Evolutionary conservation across 1,140 invertebrate genomes (phyloP), one percentile per base, ranked within the genome.

Genomic region (Meloidogyne exigua): DNA sequence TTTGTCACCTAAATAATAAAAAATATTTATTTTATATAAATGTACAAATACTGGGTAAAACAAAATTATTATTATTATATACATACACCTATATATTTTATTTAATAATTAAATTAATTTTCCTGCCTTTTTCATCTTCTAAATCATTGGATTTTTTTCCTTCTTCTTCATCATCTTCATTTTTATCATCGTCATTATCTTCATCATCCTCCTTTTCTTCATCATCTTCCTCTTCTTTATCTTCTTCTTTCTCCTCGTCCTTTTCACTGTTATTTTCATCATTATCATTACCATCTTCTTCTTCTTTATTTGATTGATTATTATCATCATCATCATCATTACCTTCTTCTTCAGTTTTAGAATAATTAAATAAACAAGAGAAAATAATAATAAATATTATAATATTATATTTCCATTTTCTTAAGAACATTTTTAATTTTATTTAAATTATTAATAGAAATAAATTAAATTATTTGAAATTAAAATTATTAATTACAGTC

Each of bases 281-380:
- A 9, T 36, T 15, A 11, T 75, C 66, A 28, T 32, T 21, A 21
- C 25, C 62, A 2, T 23, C 66, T 21, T n/a, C 73, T n/a, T 36
- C 69, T 25, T 21, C 73, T 15, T 32, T 32, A 32, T 32, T 32
- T 32, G 28, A 32, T 32, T 32, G 3, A 7, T 39, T 39, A 9
- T 39, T 10, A 15, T 72, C 21, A 21, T 28, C 64, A 18, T 32
- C 11, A 0, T 66, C 49, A 7, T 1, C 21, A 15, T 49, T 44
- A 5, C 15, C 72, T n/a, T 71, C 69, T 11, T 71, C 39, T 21
- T 71, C 69, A 12, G 32, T 62, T 28, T 32, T 42, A 32, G 26
- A 13, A n/a, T n/a, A 57, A 57, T 18, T 57, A n/a, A 57, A 57
- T 57, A 57, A n/a, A n/a, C 49, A n/a, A 57, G 21, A 57, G 5